A percentile compares a stretch with the other conserved stretches of the same genome.
Evolutionary conservation across 2,888 invertebrate genomes (phyloP).

Genomic region (Pogonocherus hispidulus): DNA sequence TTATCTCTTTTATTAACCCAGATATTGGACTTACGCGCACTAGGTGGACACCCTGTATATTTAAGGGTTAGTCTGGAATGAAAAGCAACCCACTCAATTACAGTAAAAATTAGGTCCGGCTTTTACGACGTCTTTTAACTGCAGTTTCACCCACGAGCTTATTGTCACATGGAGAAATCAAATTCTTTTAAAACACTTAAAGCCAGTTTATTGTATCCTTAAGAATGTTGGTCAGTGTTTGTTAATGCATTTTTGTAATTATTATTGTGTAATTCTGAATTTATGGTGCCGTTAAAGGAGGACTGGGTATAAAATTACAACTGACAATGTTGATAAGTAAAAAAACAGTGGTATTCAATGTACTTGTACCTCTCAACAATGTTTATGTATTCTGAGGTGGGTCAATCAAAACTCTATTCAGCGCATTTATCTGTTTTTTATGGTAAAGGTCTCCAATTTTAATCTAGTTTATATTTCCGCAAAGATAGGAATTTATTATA

Average conservation of each 20-base stretch:
- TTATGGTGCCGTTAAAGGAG: conserved; percentile 22
- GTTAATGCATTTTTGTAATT: conserved; percentile 33
- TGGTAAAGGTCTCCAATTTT: no score
- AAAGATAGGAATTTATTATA: no score
- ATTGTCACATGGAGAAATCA: conserved; percentile 33
- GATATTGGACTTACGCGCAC: no score
- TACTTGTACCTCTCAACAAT: neutral
- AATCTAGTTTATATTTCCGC: no score
- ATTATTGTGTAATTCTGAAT: conserved; percentile 28
- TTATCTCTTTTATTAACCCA: no score
- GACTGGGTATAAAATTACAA: conserved; percentile 25
- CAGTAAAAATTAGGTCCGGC: conserved; percentile 47
- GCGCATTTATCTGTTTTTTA: no score
- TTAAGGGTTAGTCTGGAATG: neutral
- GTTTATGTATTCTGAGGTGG: neutral
- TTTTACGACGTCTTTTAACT: conserved; percentile 47
- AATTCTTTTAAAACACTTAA: conserved; percentile 32
- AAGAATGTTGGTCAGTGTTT: conserved; percentile 16
- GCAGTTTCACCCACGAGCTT: conserved; percentile 37
- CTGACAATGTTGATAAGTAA: conserved; percentile 5
- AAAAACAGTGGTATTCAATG: neutral
- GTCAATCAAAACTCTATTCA: no score
- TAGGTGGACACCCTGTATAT: no score
- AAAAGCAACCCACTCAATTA: conserved; percentile 46
- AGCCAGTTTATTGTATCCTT: conserved; percentile 18